Evolutionary conservation across 2,888 invertebrate genomes (phyloP).

Genomic region (Orthonychiurus folsomi): DNA sequence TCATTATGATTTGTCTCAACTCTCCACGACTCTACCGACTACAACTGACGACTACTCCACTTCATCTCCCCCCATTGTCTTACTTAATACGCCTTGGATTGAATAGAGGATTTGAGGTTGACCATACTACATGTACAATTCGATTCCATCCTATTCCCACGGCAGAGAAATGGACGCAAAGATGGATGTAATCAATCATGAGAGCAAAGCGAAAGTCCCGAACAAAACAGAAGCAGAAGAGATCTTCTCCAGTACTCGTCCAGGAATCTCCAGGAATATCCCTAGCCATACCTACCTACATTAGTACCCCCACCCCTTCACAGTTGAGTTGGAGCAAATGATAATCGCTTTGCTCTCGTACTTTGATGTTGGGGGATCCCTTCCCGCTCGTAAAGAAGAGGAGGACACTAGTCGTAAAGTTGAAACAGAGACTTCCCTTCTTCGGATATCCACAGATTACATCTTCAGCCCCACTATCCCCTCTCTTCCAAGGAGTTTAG

Average conservation of each 20-base stretch:
- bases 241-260: background rate
- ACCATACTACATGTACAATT: background rate
- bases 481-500: background rate
- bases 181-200: conserved; percentile 13
- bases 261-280: too few relatives aligned
- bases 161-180: background rate
- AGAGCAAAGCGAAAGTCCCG: background rate
- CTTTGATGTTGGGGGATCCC: too few relatives aligned
- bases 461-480: background rate
- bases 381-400: conserved; percentile 9
- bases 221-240: background rate
- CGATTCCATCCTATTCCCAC: background rate
- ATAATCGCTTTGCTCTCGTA: conserved; percentile 11
- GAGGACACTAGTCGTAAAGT: conserved; percentile 14
- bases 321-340: conserved; percentile 9
- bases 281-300: too few relatives aligned
- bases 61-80: background rate
- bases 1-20: conserved; percentile 6
- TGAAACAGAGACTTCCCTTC: background rate
- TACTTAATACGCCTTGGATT: background rate
- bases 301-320: too few relatives aligned
- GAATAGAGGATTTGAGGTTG: background rate
- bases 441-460: background rate
- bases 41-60: background rate
- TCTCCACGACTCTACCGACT: too few relatives aligned